Conservation (phyloP, 2,888 invertebrate genomes). For the Drosophila longiperda region DNA sequence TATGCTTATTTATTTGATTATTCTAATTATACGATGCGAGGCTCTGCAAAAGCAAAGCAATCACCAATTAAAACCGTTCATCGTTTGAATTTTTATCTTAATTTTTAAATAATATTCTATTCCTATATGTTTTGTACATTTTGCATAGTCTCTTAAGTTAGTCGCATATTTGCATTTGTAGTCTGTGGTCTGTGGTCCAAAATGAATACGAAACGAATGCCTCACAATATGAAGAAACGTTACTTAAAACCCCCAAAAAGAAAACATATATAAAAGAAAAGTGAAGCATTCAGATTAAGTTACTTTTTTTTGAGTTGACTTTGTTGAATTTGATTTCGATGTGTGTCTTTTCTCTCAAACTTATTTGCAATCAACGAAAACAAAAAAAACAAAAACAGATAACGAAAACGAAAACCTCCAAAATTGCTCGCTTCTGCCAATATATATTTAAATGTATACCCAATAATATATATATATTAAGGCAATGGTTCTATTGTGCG, state of each 20-base stretch:
- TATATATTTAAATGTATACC: slow-evolving; percentile 52
- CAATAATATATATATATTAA: slow-evolving; percentile 27
- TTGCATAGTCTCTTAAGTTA: slow-evolving; percentile 58
- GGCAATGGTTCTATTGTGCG: slow-evolving; percentile 22
- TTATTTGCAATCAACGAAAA: slow-evolving; percentile 18
- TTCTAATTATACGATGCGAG: slow-evolving; percentile 12
- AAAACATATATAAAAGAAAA: not conserved
- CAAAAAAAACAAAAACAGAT: not conserved
- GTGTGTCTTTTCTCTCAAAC: slow-evolving; percentile 25
- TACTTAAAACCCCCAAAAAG: slow-evolving; percentile 23
- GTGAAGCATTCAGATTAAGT: not conserved
- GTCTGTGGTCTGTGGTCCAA: slow-evolving; percentile 60
- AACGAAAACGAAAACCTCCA: slow-evolving; percentile 46
- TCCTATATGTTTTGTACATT: slow-evolving; percentile 28
- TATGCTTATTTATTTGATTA: slow-evolving; percentile 36
- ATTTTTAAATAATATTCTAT: not conserved
- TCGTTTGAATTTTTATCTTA: slow-evolving; percentile 8
- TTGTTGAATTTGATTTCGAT: slow-evolving; percentile 11
- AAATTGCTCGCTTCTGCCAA: slow-evolving; percentile 76
- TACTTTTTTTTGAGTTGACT: not conserved
- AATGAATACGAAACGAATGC: slow-evolving; percentile 36
- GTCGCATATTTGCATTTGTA: slow-evolving; percentile 16
- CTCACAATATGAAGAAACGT: slow-evolving; percentile 28
- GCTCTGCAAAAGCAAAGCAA: slow-evolving; percentile 15
- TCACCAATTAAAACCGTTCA: slow-evolving; percentile 8